Conservation (phyloP, 2,113 vertebrate genomes). For the Myrmophylax atrothorax region DNA sequence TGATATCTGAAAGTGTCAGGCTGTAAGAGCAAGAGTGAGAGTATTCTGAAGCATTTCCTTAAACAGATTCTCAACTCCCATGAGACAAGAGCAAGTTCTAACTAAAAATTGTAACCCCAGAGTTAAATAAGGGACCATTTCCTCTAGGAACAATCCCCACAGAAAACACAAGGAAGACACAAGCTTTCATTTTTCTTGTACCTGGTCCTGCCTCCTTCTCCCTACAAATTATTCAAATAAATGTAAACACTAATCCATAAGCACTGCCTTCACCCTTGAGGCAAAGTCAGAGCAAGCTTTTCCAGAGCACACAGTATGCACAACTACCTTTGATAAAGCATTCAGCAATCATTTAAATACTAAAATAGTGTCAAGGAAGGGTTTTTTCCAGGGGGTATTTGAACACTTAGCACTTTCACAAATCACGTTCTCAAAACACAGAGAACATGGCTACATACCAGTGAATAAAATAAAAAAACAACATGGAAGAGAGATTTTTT, state of each 20-base stretch:
- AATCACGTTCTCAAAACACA: neutral
- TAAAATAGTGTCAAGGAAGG: neutral
- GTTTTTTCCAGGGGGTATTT: neutral
- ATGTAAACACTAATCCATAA: neutral
- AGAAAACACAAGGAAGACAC: neutral
- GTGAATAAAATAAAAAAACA: neutral
- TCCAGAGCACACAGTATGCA: neutral
- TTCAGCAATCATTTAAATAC: neutral
- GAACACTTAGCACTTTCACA: neutral
- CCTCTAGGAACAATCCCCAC: neutral
- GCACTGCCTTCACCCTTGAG: neutral
- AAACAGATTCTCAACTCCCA: conserved; percentile 6
- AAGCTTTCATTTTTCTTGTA: neutral
- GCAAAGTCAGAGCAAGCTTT: neutral
- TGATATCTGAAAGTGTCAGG: neutral
- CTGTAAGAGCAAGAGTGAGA: neutral
- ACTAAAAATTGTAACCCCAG: neutral
- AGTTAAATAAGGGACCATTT: neutral
- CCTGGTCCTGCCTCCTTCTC: neutral
- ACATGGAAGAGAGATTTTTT: neutral
- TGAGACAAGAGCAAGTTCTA: neutral
- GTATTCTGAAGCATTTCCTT: conserved; percentile 27
- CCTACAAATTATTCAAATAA: conserved; percentile 3
- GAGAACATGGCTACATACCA: neutral
- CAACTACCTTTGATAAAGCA: neutral